Evolutionary conservation across 1,140 invertebrate species (phyloP).

Genomic region (Drosophila parvula): DNA sequence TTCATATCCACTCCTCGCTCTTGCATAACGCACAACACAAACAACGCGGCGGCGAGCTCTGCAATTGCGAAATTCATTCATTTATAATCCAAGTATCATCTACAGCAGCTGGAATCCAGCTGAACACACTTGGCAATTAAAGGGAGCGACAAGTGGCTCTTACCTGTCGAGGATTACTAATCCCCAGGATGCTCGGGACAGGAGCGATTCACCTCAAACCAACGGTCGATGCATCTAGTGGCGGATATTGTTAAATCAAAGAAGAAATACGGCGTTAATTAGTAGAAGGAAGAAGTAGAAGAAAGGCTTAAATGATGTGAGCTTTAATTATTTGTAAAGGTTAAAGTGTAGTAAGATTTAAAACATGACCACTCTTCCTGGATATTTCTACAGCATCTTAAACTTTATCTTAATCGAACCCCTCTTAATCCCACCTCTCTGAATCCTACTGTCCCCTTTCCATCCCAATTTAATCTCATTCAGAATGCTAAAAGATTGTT

Average conservation of each 20-base stretch:
- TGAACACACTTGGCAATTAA: neutral
- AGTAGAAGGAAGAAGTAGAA: neutral
- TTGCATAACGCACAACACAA: slow-evolving; percentile 46
- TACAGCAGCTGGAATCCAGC: slow-evolving; percentile 3
- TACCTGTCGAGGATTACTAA: slow-evolving; percentile 86
- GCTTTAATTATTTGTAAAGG: no score
- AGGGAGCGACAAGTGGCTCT: slow-evolving; percentile 3
- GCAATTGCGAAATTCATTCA: slow-evolving; percentile 3
- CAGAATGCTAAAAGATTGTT: neutral
- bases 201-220: slow-evolving; percentile 98
- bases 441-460: no score
- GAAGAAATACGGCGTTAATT: neutral
- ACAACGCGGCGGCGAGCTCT: slow-evolving; percentile 33
- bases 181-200: slow-evolving; percentile 98
- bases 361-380: neutral
- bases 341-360: neutral
- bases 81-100: neutral
- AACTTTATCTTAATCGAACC: no score
- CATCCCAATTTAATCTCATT: no score
- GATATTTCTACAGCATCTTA: no score
- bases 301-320: no score
- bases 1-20: slow-evolving; percentile 18
- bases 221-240: slow-evolving; percentile 96
- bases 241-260: neutral
- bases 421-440: no score